Evolutionary conservation across 2,797 vertebrate genomes (phyloP), one percentile per base, ranked within the genome.

Genomic region (Pelodytes ibericus): DNA sequence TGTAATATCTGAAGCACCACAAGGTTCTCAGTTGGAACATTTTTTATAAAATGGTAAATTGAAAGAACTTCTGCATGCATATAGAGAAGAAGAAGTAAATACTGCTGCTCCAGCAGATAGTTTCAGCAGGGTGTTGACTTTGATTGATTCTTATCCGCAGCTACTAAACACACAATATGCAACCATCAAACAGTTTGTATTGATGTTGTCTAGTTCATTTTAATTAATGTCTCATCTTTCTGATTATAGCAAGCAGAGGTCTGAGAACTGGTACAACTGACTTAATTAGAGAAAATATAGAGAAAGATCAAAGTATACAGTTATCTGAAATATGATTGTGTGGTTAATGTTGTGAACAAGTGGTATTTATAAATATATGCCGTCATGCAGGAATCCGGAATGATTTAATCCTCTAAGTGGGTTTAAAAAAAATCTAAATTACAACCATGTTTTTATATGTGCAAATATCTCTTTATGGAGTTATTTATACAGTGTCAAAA

Each of bases 121-220:
- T 64, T 76, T 49, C 67, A 70, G 74, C 59, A 15, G 74, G 67
- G 65, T 57, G 59, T 33, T 44, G 47, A 63, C 49, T 3, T 18
- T 76, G 59, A 76, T 71, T 76, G 59, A 76, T 76, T 30, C 57
- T 63, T 31, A 33, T 56, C 20, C 10, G 10, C n/a, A 22, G 47
- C 31, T 31, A 44, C 58, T 70, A 71, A 76, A 76, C 47, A 69
- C 20, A 53, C 74, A 69, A 66, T 75, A 62, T 69, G 61, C 68
- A 69, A 61, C 66, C 30, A 63, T 70, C 65, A 75, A 70, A 62
- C 74, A 16, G 58, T 75, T 70, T 53, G 25, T 56, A 62, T 62
- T 75, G 74, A 62, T 70, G 65, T 31, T 70, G 74, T 53, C 47
- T 30, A 33, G 2, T 70, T 39, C 6, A 39, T 62, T 69, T 56